Base-by-base conservation (phyloP, 2,888 invertebrate species). In the Clanis bilineata region DNA sequence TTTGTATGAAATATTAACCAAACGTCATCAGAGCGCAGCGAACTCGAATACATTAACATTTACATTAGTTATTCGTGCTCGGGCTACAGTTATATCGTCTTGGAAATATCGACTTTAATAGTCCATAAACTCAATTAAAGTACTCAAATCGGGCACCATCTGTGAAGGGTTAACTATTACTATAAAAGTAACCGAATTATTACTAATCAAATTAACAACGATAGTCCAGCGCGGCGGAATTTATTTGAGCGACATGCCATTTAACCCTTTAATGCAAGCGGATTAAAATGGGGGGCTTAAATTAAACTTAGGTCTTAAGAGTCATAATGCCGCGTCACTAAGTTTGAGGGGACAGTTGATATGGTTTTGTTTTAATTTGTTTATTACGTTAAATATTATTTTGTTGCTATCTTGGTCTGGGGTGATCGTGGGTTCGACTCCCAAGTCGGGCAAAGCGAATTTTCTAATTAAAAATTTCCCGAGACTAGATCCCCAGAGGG, bases 191-290 rank as follows among this genome's bases (percentile, higher is more conserved):
- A 88, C 77, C 75, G 72, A 79, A 79, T 88, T 85, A 85, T 73
- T 73, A 68, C 71, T 87, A 86, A 88, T 84, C 82, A 79, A 79
- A 86, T 88, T 85, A 87, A 76, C 73, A 64, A 64, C 66, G 70
- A 68, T 73, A 68, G 70, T 69, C 68, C 71, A 77, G 77, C 81
- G 82, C 79, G 80, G 78, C 73, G 77, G 82, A 85, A 86, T 81
- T 83, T 81, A 83, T 84, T 83, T 78, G 81, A 84, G 84, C 79
- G 83, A 79, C 80, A 79, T 77, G 83, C 79, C 82, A 73, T 82
- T 83, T 83, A 85, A 86, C 85, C 85, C 84, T 78, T 77, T 78
- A 71, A 71, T 36, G 62, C 66, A 61, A 61, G 57, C 54, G 60
- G 66, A 70, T 70, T 67, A 61, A 59, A 61, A 61, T 62, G 71